Evolutionary conservation across 2,113 vertebrate species (phyloP), one percentile per base, ranked within the genome.

Genomic region (Anolis carolinensis): DNA sequence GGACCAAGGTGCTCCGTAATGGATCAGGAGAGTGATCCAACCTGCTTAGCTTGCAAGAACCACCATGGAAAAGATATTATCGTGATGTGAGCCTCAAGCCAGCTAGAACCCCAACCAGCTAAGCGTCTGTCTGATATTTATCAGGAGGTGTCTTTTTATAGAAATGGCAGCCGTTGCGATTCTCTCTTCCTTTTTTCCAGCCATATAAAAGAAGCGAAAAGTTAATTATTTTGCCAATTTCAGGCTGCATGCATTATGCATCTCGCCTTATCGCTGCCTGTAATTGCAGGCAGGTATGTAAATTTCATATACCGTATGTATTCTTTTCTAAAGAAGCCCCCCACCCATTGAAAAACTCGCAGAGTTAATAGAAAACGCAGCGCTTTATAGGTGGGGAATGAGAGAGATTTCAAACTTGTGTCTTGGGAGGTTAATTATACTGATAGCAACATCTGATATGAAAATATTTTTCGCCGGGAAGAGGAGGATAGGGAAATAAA

Each of bases 201-300:
- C 52, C 23, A 67, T 79, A 84, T 79, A 75, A 68, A 84, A 80
- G 81, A 91, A 89, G 73, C 86, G 90, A 67, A 39, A 81, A 92
- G 90, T 92, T 92, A 93, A 94, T 92, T 92, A 91, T 91, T 93
- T 93, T 92, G 84, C 92, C 92, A 87, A 93, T 94, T 94, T 90
- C 88, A 68, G 85, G 89, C 88, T 7, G 52, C 89, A 92, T 93
- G 90, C 87, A 94, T 95, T 93, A 94, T 95, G 93, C 91, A 94
- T 92, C 88, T 88, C 84, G 50, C 63, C 89, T 90, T 93, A 90
- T 91, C 89, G 63, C 89, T 63, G 74, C 14, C 65, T 2, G 82
- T 91, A 88, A 91, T 89, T 91, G 90, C 86, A 90, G 85, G 85
- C 94, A 93, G 92, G 88, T 93, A 92, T 94, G 93, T 84, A 94